Evolutionary conservation across 2,797 vertebrate genomes (phyloP).

Genomic region (Falco naumanni): DNA sequence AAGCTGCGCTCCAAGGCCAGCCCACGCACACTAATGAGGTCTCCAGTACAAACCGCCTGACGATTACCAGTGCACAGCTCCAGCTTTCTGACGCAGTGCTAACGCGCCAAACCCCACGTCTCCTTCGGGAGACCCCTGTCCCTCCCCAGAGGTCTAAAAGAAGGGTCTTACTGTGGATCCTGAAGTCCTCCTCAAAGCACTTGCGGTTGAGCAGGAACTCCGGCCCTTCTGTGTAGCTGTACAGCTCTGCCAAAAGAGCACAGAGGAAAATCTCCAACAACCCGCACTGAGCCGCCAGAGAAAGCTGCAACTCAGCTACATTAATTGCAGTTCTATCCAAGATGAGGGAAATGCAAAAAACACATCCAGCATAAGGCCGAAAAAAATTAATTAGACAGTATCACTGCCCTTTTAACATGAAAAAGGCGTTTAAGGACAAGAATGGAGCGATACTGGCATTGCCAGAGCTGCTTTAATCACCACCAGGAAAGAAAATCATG

Average conservation of each 20-base stretch:
- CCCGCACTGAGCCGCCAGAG: accelerated
- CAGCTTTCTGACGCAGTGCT: neutral
- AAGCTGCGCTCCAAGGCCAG: neutral
- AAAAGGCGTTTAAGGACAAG: neutral
- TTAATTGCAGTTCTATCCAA: neutral
- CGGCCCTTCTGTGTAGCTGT: conserved; percentile 97
- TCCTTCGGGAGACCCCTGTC: neutral
- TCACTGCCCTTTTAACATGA: neutral
- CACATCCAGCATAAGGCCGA: neutral
- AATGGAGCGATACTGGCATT: accelerated
- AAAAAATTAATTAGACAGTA: accelerated
- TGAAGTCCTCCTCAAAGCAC: conserved; percentile 97
- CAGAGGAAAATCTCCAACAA: neutral
- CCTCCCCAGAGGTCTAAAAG: neutral
- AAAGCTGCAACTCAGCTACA: neutral
- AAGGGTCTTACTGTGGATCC: conserved; percentile 82
- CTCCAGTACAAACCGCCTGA: neutral
- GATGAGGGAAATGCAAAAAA: neutral
- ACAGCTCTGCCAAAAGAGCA: conserved; percentile 85
- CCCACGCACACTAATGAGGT: accelerated
- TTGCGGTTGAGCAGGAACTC: conserved; percentile 94
- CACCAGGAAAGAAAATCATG: neutral
- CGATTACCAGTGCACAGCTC: accelerated
- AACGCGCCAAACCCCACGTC: accelerated
- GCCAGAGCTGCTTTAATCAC: neutral